Percentiles rank a stretch among this genome's conserved stretches.
Conservation (phyloP, 2,888 invertebrate genomes). For the Agapostemon virescens region DNA sequence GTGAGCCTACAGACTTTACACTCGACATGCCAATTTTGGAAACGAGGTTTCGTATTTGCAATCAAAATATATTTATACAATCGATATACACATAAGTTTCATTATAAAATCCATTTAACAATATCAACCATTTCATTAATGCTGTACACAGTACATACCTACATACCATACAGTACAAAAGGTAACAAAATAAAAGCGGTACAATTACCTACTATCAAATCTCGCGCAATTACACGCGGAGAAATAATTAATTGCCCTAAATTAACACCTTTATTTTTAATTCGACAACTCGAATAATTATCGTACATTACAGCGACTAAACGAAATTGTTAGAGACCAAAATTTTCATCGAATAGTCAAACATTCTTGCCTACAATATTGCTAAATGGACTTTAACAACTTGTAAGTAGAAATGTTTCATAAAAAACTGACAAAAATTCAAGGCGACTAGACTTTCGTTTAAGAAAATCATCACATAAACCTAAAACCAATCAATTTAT, state of each 20-base stretch:
- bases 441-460: neutral
- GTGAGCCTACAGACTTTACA: neutral
- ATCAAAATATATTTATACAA: neutral
- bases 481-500: fast-evolving
- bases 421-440: neutral
- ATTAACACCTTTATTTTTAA: neutral
- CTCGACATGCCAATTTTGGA: neutral
- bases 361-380: neutral
- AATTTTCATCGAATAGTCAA: neutral
- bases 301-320: neutral
- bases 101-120: neutral
- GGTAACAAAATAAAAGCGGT: neutral
- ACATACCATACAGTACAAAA: neutral
- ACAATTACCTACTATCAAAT: neutral
- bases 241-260: neutral
- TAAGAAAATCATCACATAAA: no score
- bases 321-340: neutral
- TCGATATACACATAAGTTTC: neutral
- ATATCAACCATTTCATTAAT: neutral
- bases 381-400: neutral
- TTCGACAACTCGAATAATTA: neutral
- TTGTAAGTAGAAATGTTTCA: neutral
- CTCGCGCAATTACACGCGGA: neutral
- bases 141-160: neutral
- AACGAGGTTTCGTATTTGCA: neutral